Conservation (phyloP, 2,797 vertebrate species). For the Pseudomugil gertrudae region DNA sequence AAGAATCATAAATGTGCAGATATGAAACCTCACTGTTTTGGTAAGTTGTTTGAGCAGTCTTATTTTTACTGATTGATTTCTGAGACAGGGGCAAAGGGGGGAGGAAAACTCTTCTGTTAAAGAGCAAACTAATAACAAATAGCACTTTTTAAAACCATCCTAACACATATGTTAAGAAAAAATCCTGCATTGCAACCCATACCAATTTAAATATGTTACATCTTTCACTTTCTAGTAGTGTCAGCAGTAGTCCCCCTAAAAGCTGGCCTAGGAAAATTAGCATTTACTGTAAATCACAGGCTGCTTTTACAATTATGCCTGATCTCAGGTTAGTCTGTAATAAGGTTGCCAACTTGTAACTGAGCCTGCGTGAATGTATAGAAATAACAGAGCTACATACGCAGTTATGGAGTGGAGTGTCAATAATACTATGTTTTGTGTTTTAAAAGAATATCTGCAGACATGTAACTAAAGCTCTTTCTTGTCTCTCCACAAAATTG, state of each 20-base stretch:
- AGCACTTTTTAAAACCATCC: conserved; percentile 37
- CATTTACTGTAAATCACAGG: neutral
- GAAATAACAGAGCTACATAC: neutral
- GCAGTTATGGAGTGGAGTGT: neutral
- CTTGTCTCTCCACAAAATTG: neutral
- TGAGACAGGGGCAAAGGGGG: neutral
- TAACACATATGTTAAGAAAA: conserved; percentile 47
- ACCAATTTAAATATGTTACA: conserved; percentile 28
- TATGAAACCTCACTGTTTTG: conserved; percentile 77
- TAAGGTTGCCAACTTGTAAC: neutral
- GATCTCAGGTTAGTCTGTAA: neutral
- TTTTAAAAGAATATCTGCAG: neutral
- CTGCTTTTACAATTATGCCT: neutral
- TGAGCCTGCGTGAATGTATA: too few species aligned
- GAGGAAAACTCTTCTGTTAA: neutral
- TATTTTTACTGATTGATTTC: conserved; percentile 43
- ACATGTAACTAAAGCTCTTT: neutral
- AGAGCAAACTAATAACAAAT: neutral
- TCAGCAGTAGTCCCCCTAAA: conserved; percentile 24
- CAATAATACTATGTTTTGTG: neutral
- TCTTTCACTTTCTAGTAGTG: conserved; percentile 32
- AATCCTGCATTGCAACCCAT: conserved; percentile 36
- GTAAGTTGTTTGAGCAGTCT: conserved; percentile 51
- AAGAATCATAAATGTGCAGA: conserved; percentile 68
- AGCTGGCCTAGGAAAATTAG: conserved; percentile 31